Percentiles rank a stretch among this genome's conserved stretches.
These are phyloP conservation scores for Glossophaga mutica DNA, from an alignment of 2,797 vertebrate species.

Conservation along the genomic window DNA sequence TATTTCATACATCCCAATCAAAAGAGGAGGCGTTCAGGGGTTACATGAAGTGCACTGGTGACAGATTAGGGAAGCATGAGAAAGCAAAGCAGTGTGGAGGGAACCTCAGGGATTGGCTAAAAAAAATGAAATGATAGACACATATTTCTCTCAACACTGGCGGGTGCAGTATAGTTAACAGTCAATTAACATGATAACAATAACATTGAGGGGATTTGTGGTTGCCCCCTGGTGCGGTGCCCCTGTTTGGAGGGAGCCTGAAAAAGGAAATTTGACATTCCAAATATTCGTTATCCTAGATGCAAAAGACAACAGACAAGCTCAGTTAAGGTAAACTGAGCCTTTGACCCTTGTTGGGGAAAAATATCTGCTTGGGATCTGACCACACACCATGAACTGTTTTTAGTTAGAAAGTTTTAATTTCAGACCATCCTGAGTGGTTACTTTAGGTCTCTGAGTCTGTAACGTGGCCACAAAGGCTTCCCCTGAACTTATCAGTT, in stretches of 20 bases:
- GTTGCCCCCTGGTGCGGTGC: rapidly evolving
- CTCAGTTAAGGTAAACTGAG: not conserved
- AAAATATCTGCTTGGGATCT: not conserved
- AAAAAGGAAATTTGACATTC: not conserved
- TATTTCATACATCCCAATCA: not conserved
- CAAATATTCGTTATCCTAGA: not conserved
- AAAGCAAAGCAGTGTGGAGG: not conserved
- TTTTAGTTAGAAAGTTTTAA: not conserved
- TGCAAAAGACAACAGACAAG: not conserved
- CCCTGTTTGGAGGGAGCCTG: not conserved
- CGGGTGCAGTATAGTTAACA: not conserved
- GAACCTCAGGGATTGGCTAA: not conserved
- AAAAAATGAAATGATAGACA: too few relatives aligned
- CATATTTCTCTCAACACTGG: not conserved
- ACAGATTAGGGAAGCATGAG: not conserved
- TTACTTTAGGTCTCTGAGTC: not conserved
- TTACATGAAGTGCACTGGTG: not conserved
- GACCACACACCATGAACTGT: not conserved
- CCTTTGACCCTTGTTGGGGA: not conserved
- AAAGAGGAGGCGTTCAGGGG: not conserved
- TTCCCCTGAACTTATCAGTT: not conserved
- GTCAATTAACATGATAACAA: not conserved
- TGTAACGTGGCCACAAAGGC: not conserved
- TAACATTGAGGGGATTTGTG: not conserved
- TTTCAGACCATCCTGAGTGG: not conserved